Evolutionary conservation across 2,113 vertebrate genomes (phyloP).

Genomic region (Rostratula benghalensis): DNA sequence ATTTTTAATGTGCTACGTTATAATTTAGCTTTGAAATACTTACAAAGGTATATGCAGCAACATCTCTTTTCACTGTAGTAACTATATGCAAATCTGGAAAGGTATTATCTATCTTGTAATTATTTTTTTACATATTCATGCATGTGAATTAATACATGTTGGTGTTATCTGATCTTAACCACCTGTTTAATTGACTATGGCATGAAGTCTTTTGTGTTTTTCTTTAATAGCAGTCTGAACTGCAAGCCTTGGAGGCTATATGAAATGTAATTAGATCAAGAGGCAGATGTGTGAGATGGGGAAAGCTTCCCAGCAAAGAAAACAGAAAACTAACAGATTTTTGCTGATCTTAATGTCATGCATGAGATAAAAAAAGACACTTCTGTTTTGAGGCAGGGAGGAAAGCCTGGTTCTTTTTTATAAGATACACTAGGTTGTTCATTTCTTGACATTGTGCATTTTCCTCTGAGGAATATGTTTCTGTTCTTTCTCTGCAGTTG

Average conservation of each 20-base stretch:
- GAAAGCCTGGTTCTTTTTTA: not conserved
- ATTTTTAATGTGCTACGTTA: not conserved
- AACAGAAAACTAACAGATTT: not conserved
- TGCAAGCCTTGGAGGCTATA: not conserved
- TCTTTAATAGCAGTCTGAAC: not conserved
- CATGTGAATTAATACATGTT: not conserved
- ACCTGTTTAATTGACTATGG: not conserved
- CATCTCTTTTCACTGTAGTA: not conserved
- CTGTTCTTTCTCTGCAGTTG: not conserved
- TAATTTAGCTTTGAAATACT: slow-evolving; percentile 25
- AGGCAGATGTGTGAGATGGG: not conserved
- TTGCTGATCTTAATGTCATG: not conserved
- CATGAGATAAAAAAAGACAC: not conserved
- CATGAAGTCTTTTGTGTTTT: slow-evolving; percentile 7
- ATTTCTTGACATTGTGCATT: not conserved
- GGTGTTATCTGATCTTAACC: slow-evolving; percentile 7
- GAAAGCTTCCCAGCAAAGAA: not conserved
- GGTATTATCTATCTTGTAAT: not conserved
- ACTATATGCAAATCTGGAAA: slow-evolving; percentile 1
- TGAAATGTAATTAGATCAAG: not conserved
- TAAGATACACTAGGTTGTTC: not conserved
- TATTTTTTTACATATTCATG: slow-evolving; percentile 7
- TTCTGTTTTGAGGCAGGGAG: not conserved
- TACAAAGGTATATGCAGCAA: not conserved
- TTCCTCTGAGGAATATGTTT: not conserved